phyloP scores from a whole-genome alignment of 2,888 invertebrate species.

The Tinea semifulvella region DNA sequence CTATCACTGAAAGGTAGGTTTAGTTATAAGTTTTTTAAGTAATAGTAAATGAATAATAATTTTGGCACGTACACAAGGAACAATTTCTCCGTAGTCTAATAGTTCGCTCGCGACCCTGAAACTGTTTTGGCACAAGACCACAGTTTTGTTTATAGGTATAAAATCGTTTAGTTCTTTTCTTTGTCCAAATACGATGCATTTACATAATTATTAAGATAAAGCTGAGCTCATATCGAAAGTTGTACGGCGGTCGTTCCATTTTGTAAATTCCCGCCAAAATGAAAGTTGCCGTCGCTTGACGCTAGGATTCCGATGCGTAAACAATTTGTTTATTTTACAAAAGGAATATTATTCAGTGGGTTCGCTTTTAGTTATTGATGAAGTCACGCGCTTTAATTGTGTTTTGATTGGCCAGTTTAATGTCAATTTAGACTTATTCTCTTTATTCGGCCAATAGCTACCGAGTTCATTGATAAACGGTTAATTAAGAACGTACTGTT shows the following conservation, averaged over 20 bases:
- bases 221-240: background rate
- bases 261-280: constrained; percentile 13
- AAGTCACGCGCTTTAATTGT: constrained; percentile 10
- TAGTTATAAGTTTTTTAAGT: background rate
- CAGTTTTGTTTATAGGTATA: constrained; percentile 28
- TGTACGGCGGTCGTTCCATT: background rate
- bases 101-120: constrained; percentile 48
- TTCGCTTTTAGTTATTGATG: constrained; percentile 2
- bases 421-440: constrained; percentile 5
- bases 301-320: constrained; percentile 14
- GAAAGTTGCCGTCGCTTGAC: constrained; percentile 10
- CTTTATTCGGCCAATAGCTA: constrained; percentile 3
- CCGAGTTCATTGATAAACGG: background rate
- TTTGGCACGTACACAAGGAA: constrained; percentile 51
- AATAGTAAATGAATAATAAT: constrained; percentile 33
- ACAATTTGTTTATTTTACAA: background rate
- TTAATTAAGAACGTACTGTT: constrained; percentile 9
- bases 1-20: constrained; percentile 66
- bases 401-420: constrained; percentile 10
- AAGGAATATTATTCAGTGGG: background rate
- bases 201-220: background rate
- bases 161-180: constrained; percentile 1
- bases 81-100: constrained; percentile 50
- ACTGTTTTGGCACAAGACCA: constrained; percentile 56
- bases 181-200: constrained; percentile 8